A percentile compares a stretch with the other conserved stretches of the same genome.
Conservation (phyloP, 2,113 vertebrate species). For the Lophotis ruficrista region DNA sequence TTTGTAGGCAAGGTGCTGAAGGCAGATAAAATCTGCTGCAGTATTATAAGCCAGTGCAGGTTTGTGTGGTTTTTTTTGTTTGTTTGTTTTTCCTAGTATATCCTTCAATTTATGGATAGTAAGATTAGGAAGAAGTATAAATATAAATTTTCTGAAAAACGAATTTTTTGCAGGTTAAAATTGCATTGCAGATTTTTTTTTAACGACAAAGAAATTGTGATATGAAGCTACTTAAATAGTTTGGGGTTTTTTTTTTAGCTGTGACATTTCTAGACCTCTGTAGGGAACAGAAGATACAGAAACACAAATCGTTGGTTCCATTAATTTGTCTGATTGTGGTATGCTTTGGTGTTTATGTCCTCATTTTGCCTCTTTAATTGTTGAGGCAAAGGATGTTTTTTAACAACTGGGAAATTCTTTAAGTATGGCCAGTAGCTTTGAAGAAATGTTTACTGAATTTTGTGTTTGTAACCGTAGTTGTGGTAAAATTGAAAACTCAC, state of each 20-base stretch:
- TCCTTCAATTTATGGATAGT: not conserved
- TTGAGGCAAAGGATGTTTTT: not conserved
- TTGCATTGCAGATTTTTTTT: not conserved
- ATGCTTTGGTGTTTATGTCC: not conserved
- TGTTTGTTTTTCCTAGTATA: not conserved
- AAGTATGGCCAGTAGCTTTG: not conserved
- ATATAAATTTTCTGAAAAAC: not conserved
- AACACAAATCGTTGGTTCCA: not conserved
- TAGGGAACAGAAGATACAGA: not conserved
- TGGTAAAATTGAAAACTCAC: not conserved
- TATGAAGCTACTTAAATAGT: not conserved
- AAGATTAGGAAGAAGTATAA: not conserved
- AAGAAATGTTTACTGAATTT: not conserved
- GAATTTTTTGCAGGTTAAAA: not conserved
- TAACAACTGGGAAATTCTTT: not conserved
- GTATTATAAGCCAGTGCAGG: not conserved
- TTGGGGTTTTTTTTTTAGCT: no score
- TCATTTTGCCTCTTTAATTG: not conserved
- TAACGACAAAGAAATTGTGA: not conserved
- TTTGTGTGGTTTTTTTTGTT: no score
- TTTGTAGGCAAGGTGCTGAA: not conserved
- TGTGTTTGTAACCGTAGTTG: not conserved
- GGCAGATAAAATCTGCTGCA: not conserved
- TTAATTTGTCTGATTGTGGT: not conserved
- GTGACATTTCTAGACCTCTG: not conserved